Evolutionary conservation across 2,888 invertebrate genomes (phyloP), one percentile per base, ranked within the genome.

Genomic region (Euclidia mi): DNA sequence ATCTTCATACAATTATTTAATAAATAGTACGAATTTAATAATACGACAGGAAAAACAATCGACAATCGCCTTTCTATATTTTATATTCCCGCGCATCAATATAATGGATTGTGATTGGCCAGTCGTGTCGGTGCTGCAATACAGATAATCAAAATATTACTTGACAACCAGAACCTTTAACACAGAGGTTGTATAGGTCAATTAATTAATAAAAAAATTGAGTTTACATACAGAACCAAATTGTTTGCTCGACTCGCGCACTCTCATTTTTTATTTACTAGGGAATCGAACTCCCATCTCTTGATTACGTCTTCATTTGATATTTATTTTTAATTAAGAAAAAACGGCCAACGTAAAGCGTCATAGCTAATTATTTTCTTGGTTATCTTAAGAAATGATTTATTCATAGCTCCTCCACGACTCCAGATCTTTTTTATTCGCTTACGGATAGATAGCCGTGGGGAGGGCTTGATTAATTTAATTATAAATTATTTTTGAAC

Each of bases 301-400:
- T 48, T 59, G 86, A 90, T 89, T 80, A 79, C 81, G 69, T 71
- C 82, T 87, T 88, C 90, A 91, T 90, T 89, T 85, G 88, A 89
- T 93, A 93, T 93, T 93, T 92, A 92, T 92, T 92, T 93, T 92
- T 93, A 93, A 94, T 94, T 93, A 92, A 84, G 81, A 85, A 89
- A 90, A 89, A 89, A 87, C 40, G 49, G 84, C 80, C n/a, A 79
- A 73, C 72, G 72, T 60, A 66, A 75, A 69, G 76, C 78, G 77
- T 76, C 67, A 73, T 72, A 79, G 75, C 86, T 92, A 91, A 93
- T 93, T 93, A 93, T 92, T 89, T 90, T 84, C 75, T 74, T 85
- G 84, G 88, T 92, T 93, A 93, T 92, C 92, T 91, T 76, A 71
- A 68, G 68, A 73, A 83, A 88, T 93, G 92, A 94, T 93, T 92